Evolutionary conservation across 2,113 vertebrate genomes (phyloP), one percentile per base, ranked within the genome.

Genomic region (Amphiprion percula): DNA sequence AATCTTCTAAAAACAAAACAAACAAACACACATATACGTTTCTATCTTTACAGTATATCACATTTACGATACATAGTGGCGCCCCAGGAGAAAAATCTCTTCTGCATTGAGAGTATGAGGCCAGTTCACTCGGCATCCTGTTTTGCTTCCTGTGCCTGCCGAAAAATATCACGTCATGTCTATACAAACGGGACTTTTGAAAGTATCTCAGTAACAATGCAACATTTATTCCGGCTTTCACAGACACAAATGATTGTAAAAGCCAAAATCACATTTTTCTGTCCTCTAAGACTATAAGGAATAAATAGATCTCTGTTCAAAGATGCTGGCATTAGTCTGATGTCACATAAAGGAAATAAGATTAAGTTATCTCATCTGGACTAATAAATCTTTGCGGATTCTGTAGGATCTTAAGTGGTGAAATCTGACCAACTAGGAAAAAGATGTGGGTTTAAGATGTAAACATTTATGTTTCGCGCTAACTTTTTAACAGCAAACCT

Each of bases 51-150:
- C 26, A n/a, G 33, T 68, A 12, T 6, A 15, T 24, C 26, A 28
- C 30, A 49, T 63, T 21, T 54, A 21, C 10, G 68, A 28, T 58
- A 12, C 3, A 58, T 28, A 62, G 30, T 65, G 55, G n/a, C 15
- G 23, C 28, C 55, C 80, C 67, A 81, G 68, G 6, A 78, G 58
- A 56, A 58, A 72, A 63, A 60, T 66, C 17, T 80, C 19, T 24
- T 77, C 60, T 71, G 80, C 74, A 88, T 68, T 79, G 66, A 88
- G 77, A 74, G 65, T 70, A 55, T 81, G 77, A 61, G 16, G 87
- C 79, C 74, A 68, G 86, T 88, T 92, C 82, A 80, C 77, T 86
- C 60, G 47, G 84, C 92, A 92, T 94, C 94, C 94, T 94, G 91
- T 94, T 92, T 90, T 88, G 84, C 84, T 93, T 94, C 94, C 92